phyloP scores from a whole-genome alignment of 2,113 vertebrate species.

The Brachionichthys hirsutus region DNA sequence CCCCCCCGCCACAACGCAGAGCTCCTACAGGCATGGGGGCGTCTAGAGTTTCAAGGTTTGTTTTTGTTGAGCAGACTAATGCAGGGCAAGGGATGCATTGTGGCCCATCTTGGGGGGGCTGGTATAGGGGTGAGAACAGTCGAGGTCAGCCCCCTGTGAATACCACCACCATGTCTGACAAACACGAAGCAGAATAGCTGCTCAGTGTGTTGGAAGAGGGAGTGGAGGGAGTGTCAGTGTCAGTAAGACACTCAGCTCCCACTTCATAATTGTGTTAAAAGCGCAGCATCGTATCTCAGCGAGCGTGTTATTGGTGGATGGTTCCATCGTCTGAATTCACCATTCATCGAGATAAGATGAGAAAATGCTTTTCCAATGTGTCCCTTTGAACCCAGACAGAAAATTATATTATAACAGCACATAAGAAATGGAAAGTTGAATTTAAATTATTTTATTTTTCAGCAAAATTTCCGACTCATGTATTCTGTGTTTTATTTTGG shows the following conservation, averaged over 20 bases:
- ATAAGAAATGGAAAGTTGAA: background rate
- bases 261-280: conserved; percentile 49
- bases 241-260: conserved; percentile 37
- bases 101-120: conserved; percentile 37
- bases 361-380: conserved; percentile 10
- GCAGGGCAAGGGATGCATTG: conserved; percentile 52
- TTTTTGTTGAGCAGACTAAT: conserved; percentile 65
- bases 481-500: conserved; percentile 2
- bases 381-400: background rate
- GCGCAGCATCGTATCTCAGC: background rate
- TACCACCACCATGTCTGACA: conserved; percentile 60
- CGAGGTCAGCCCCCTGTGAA: conserved; percentile 53
- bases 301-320: conserved; percentile 7
- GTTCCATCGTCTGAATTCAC: conserved; percentile 5
- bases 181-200: conserved; percentile 62
- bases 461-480: too few relatives aligned
- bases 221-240: conserved; percentile 17
- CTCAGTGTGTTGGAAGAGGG: conserved; percentile 36
- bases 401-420: background rate
- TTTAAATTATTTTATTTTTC: background rate
- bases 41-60: conserved; percentile 59
- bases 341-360: conserved; percentile 10
- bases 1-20: conserved; percentile 25
- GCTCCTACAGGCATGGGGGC: conserved; percentile 40
- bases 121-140: conserved; percentile 42